Percentiles rank a stretch among this genome's conserved stretches.
Conservation (phyloP, 2,888 invertebrate species). For the Perizoma affinitatum region DNA sequence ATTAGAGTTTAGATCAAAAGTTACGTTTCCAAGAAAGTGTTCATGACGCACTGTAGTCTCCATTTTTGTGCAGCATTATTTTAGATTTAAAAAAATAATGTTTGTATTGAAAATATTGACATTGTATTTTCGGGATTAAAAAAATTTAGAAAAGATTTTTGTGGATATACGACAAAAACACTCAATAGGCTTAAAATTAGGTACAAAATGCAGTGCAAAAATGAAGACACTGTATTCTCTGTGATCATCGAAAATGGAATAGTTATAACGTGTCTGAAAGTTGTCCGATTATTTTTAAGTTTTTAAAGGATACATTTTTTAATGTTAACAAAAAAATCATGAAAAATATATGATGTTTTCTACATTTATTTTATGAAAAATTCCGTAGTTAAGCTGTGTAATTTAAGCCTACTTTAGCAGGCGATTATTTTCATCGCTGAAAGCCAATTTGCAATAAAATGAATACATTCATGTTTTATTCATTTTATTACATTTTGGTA, state of each 20-base stretch:
- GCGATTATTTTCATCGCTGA: constrained; percentile 44
- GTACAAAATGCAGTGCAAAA: constrained; percentile 51
- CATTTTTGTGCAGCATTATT: constrained; percentile 53
- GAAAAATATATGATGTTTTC: constrained; percentile 66
- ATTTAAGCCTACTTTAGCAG: constrained; percentile 71
- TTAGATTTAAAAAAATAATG: constrained; percentile 46
- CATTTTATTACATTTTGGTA: constrained; percentile 49
- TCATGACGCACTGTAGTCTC: constrained; percentile 58
- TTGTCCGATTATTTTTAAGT: constrained; percentile 77
- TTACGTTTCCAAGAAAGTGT: constrained; percentile 83
- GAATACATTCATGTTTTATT: constrained; percentile 32
- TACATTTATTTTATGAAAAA: constrained; percentile 74
- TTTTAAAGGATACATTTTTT: constrained; percentile 73
- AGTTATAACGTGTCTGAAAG: constrained; percentile 72
- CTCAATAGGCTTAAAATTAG: constrained; percentile 49
- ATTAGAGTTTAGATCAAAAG: constrained; percentile 79
- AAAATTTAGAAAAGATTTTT: constrained; percentile 59
- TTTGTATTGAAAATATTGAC: constrained; percentile 52
- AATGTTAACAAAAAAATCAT: constrained; percentile 61
- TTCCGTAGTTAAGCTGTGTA: constrained; percentile 81
- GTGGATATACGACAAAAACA: constrained; percentile 48
- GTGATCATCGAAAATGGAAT: constrained; percentile 81
- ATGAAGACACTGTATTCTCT: constrained; percentile 59
- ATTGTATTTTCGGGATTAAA: constrained; percentile 66
- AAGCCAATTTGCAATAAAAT: constrained; percentile 39